These are phyloP conservation scores for Thyatira batis DNA, from an alignment of 2,888 invertebrate species.

Conservation along the genomic window DNA sequence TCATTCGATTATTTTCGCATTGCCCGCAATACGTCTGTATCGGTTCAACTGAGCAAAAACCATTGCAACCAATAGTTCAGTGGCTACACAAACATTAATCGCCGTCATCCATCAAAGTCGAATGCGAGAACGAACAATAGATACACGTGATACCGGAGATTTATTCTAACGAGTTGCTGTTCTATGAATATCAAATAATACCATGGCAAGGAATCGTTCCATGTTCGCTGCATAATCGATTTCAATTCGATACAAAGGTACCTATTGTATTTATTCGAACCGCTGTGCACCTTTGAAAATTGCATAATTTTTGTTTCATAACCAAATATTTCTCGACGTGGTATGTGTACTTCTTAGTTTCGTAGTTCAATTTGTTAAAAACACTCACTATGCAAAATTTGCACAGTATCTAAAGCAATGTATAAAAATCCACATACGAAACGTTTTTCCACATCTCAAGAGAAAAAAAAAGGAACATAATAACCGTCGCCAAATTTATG, in stretches of 20 bases:
- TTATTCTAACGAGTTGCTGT: slow-evolving; percentile 3
- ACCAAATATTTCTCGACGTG: too few species aligned
- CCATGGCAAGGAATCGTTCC: neutral
- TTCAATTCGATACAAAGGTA: neutral
- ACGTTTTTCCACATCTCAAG: too few species aligned
- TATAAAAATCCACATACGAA: too few species aligned
- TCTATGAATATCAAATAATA: neutral
- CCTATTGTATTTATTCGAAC: neutral
- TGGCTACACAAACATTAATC: slow-evolving; percentile 12
- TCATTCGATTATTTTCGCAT: neutral
- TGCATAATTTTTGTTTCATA: too few species aligned
- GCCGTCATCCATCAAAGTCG: slow-evolving; percentile 15
- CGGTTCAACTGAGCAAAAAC: slow-evolving; percentile 3
- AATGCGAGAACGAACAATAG: slow-evolving; percentile 17
- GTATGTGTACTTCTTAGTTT: too few species aligned
- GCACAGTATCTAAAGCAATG: too few species aligned
- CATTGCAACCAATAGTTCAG: slow-evolving; percentile 5
- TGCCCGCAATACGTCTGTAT: neutral
- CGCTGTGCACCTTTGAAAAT: too few species aligned
- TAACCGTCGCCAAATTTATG: too few species aligned
- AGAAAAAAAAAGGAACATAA: too few species aligned
- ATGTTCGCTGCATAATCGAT: neutral
- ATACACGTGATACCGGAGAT: slow-evolving; percentile 9
- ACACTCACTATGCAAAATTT: too few species aligned
- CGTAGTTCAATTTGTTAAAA: too few species aligned